Evolutionary conservation across 2,113 vertebrate species (phyloP).

Genomic region (Numenius arquata): DNA sequence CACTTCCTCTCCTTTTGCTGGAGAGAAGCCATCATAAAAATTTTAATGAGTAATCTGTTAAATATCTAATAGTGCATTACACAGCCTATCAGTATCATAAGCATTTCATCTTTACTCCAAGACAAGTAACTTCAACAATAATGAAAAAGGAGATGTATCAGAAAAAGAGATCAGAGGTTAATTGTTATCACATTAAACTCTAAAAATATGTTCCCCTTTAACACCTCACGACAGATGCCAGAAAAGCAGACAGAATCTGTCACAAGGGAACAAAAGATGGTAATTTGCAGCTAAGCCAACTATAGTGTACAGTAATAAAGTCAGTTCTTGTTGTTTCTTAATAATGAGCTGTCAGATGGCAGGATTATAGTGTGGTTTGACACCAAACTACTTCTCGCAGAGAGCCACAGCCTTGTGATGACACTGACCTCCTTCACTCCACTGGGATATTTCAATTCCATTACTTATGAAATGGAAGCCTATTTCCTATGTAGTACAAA

Average conservation of each 20-base stretch:
- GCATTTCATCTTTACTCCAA: slow-evolving; percentile 31
- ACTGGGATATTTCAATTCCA: not conserved
- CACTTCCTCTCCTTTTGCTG: not conserved
- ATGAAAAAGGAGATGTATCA: slow-evolving; percentile 39
- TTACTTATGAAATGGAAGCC: not conserved
- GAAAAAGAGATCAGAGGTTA: slow-evolving; percentile 60
- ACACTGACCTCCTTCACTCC: not conserved
- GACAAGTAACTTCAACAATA: slow-evolving; percentile 57
- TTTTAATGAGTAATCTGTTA: not conserved
- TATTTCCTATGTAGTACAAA: not conserved
- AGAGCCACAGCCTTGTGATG: not conserved
- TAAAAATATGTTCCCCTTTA: slow-evolving; percentile 53
- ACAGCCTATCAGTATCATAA: not conserved
- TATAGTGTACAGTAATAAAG: slow-evolving; percentile 62
- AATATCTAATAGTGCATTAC: not conserved
- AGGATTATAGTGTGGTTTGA: slow-evolving; percentile 58
- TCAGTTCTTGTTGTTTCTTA: slow-evolving; percentile 67
- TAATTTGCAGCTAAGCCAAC: slow-evolving; percentile 69
- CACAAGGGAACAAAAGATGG: slow-evolving; percentile 70
- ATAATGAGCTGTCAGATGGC: slow-evolving; percentile 73
- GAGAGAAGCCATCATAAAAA: not conserved
- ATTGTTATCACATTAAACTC: slow-evolving; percentile 69
- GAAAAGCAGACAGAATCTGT: slow-evolving; percentile 59
- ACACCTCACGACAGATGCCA: slow-evolving; percentile 57
- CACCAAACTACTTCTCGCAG: slow-evolving; percentile 28